Evolutionary conservation across 2,113 vertebrate genomes (phyloP).

Genomic region (Oryzias curvinotus): DNA sequence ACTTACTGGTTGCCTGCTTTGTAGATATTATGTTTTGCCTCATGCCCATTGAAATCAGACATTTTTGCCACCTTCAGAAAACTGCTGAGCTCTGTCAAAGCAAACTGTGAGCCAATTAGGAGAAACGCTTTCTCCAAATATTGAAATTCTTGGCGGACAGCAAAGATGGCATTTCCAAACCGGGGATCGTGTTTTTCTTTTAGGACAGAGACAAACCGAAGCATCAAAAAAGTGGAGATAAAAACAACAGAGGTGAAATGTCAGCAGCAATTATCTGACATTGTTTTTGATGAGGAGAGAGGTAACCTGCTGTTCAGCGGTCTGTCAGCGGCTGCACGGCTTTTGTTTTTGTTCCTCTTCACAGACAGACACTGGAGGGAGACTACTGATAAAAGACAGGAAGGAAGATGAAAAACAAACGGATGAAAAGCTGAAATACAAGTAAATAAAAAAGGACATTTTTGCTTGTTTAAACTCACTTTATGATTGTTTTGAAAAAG

Average conservation of each 20-base stretch:
- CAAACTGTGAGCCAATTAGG: conserved; percentile 59
- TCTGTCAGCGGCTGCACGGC: conserved; percentile 48
- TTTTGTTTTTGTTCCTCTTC: conserved; percentile 58
- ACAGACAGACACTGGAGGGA: no score
- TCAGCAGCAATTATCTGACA: conserved; percentile 79
- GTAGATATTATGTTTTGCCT: conserved; percentile 22
- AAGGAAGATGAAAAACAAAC: conserved; percentile 15
- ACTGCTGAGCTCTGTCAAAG: conserved; percentile 52
- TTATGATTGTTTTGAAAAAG: no score
- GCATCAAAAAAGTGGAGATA: conserved; percentile 69
- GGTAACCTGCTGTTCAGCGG: conserved; percentile 74
- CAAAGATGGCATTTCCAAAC: conserved; percentile 70
- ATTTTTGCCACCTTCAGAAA: conserved; percentile 42
- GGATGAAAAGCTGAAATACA: background rate
- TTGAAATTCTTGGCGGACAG: conserved; percentile 52
- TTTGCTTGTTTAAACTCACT: no score
- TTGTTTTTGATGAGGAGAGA: conserved; percentile 57
- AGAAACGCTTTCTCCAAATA: conserved; percentile 43
- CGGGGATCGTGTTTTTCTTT: conserved; percentile 4
- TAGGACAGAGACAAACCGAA: conserved; percentile 61
- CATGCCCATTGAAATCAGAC: conserved; percentile 25
- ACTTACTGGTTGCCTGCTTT: conserved; percentile 4
- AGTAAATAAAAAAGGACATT: no score
- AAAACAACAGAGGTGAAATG: conserved; percentile 74
- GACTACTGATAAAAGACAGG: conserved; percentile 6